Evolutionary conservation across 1,140 invertebrate genomes (phyloP).

Genomic region (Drosophila burlai): DNA sequence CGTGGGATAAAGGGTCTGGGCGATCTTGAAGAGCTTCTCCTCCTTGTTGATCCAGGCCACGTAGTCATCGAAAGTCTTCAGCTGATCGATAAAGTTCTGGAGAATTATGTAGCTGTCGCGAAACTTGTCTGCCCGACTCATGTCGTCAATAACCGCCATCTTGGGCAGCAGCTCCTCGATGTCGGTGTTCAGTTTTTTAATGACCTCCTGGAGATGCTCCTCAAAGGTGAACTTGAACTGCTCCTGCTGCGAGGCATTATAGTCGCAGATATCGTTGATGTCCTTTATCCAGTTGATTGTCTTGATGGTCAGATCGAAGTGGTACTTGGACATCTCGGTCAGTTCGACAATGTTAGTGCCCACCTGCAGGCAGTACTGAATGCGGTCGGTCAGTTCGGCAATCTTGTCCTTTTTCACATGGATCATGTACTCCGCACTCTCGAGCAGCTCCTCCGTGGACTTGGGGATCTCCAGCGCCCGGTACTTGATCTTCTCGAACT

Average conservation of each 20-base stretch:
- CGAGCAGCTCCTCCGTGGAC: constrained; percentile 90
- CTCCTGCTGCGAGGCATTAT: constrained; percentile 91
- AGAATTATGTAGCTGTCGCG: constrained; percentile 90
- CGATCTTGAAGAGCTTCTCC: constrained; percentile 94
- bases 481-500: constrained; percentile 88
- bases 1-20: constrained; percentile 90
- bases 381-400: constrained; percentile 87
- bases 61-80: constrained; percentile 90
- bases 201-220: constrained; percentile 89
- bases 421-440: constrained; percentile 89
- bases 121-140: constrained; percentile 89
- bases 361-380: constrained; percentile 87
- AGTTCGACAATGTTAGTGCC: constrained; percentile 89
- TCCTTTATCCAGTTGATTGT: constrained; percentile 91
- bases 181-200: constrained; percentile 89
- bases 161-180: constrained; percentile 90
- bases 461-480: constrained; percentile 88
- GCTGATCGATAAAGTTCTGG: constrained; percentile 89
- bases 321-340: constrained; percentile 88
- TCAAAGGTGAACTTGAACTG: constrained; percentile 93
- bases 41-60: constrained; percentile 95
- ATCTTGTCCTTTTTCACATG: constrained; percentile 88
- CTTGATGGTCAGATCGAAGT: constrained; percentile 88
- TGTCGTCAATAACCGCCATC: constrained; percentile 88
- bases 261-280: constrained; percentile 90